Evolutionary conservation across 2,113 vertebrate genomes (phyloP).

Genomic region (Haemorhous mexicanus): DNA sequence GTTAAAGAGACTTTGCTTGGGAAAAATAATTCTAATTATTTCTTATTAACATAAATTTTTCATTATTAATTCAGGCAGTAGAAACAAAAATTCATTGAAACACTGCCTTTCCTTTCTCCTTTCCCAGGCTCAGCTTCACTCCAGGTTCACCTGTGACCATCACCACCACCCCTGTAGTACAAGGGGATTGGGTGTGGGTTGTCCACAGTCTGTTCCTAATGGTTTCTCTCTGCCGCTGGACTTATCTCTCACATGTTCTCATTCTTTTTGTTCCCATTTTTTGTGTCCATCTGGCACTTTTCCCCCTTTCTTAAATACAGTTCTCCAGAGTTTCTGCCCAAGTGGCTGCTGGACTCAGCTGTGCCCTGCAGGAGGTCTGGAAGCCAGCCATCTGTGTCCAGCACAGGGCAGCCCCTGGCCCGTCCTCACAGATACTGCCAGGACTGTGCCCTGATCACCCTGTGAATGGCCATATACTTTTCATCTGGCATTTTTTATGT

Average conservation of each 20-base stretch:
- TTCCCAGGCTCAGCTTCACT: neutral
- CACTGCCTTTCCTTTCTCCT: neutral
- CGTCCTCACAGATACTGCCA: neutral
- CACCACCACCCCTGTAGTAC: neutral
- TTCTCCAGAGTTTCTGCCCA: neutral
- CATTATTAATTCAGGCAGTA: neutral
- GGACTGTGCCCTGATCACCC: neutral
- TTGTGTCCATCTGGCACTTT: neutral
- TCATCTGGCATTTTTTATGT: neutral
- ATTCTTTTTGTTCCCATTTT: neutral
- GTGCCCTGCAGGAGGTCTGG: neutral
- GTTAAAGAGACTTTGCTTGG: neutral
- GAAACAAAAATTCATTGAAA: neutral
- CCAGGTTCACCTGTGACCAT: neutral
- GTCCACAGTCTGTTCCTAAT: neutral
- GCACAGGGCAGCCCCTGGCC: neutral
- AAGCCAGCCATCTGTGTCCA: fast-evolving
- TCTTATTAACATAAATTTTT: neutral
- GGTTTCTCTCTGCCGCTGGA: neutral
- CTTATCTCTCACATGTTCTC: neutral
- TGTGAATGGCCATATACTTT: neutral
- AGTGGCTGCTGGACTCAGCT: neutral
- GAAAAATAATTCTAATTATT: neutral
- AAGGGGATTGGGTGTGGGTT: neutral
- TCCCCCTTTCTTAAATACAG: neutral